These are phyloP conservation scores for Crotalus horridus DNA, from an alignment of 2,113 vertebrate genomes.

Conservation along the genomic window DNA sequence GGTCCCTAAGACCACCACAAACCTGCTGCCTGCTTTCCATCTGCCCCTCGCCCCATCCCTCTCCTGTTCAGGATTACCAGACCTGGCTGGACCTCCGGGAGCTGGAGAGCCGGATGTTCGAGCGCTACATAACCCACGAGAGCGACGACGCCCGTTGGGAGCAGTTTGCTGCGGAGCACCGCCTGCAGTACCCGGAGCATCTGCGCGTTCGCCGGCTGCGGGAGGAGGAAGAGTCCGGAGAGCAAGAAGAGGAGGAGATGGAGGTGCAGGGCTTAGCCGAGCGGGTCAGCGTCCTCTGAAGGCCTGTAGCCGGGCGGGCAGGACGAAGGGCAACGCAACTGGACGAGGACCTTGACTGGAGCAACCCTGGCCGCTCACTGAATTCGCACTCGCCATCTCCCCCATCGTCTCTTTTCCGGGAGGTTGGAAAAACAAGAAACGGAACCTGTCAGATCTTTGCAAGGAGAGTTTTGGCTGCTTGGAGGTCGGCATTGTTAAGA, in stretches of 20 bases:
- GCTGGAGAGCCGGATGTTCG: slow-evolving; percentile 83
- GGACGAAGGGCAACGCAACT: neutral
- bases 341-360: neutral
- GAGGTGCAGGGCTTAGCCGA: slow-evolving; percentile 84
- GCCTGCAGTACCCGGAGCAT: slow-evolving; percentile 73
- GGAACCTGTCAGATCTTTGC: neutral
- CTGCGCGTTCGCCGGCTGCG: slow-evolving; percentile 64
- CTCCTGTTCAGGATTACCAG: slow-evolving; percentile 79
- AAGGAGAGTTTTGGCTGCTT: neutral
- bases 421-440: neutral
- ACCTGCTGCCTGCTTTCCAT: neutral
- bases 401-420: neutral
- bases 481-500: neutral
- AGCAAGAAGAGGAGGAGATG: slow-evolving; percentile 24
- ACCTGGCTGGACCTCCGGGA: slow-evolving; percentile 88
- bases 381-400: neutral
- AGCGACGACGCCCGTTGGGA: slow-evolving; percentile 90
- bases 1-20: neutral
- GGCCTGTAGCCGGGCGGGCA: neutral
- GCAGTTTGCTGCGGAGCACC: slow-evolving; percentile 73
- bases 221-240: slow-evolving; percentile 61
- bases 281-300: slow-evolving; percentile 87
- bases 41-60: no score
- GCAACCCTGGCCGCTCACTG: neutral
- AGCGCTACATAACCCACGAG: slow-evolving; percentile 89